phyloP scores from a whole-genome alignment of 2,113 vertebrate genomes.

The Pundamilia nyererei region DNA sequence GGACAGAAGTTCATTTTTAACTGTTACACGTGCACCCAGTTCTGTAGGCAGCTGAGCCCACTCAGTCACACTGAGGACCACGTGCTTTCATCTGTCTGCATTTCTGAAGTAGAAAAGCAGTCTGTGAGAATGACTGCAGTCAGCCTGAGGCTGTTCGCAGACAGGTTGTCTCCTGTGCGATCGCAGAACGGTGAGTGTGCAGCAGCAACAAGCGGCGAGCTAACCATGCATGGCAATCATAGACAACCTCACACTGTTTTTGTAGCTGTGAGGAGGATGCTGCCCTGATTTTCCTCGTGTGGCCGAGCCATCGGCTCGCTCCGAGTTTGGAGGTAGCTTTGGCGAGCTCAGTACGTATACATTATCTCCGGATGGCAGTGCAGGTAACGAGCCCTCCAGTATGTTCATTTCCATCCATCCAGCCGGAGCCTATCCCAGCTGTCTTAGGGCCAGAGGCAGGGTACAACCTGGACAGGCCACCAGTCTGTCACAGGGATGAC shows the following conservation, averaged over 20 bases:
- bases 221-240: neutral
- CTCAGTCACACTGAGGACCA: neutral
- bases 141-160: neutral
- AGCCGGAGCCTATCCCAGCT: neutral
- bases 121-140: neutral
- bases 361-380: neutral
- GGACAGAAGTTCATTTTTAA: neutral
- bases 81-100: neutral
- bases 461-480: neutral
- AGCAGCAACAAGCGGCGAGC: neutral
- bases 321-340: neutral
- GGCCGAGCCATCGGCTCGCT: neutral
- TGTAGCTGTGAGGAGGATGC: neutral
- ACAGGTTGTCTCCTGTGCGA: neutral
- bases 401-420: neutral
- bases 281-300: neutral
- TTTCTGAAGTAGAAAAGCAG: neutral
- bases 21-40: neutral
- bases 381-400: neutral
- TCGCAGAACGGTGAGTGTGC: neutral
- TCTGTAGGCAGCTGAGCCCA: neutral
- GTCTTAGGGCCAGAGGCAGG: neutral
- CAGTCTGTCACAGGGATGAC: neutral
- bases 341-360: neutral
- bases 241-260: neutral